phyloP scores from a whole-genome alignment of 1,140 invertebrate species.

The Cotesia chilonis region DNA sequence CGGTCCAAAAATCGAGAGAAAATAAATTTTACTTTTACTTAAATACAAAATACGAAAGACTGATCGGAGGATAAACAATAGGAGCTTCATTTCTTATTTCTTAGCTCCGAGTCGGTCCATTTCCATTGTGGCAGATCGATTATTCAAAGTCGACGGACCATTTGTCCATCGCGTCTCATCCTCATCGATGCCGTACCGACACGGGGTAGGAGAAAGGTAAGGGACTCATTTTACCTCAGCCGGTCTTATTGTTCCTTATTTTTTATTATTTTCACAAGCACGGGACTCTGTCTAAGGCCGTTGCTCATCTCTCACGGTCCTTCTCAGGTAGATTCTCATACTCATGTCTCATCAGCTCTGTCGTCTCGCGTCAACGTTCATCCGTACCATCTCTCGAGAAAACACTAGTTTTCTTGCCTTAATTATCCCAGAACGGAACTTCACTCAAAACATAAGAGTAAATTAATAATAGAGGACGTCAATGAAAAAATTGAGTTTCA shows the following conservation, averaged over 20 bases:
- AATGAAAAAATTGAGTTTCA: no score
- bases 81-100: neutral
- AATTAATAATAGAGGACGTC: no score
- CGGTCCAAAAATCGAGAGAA: no score
- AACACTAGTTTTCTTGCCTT: conserved; percentile 32
- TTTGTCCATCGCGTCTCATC: conserved; percentile 34
- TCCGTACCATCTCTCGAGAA: conserved; percentile 37
- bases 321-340: no score
- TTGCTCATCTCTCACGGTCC: no score
- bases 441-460: neutral
- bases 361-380: conserved; percentile 30
- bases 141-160: conserved; percentile 41
- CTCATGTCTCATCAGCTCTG: neutral
- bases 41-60: neutral
- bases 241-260: conserved; percentile 44
- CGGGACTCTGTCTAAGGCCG: no score
- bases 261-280: conserved; percentile 39
- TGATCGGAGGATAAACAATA: conserved; percentile 4
- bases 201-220: conserved; percentile 15
- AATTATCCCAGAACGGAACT: neutral
- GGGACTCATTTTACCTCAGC: conserved; percentile 31
- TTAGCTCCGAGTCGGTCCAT: neutral
- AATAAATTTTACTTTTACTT: neutral
- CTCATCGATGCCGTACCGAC: no score
- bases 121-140: conserved; percentile 37